These are phyloP conservation scores for Argyresthia albistria DNA, from an alignment of 2,888 invertebrate species.

Conservation along the genomic window DNA sequence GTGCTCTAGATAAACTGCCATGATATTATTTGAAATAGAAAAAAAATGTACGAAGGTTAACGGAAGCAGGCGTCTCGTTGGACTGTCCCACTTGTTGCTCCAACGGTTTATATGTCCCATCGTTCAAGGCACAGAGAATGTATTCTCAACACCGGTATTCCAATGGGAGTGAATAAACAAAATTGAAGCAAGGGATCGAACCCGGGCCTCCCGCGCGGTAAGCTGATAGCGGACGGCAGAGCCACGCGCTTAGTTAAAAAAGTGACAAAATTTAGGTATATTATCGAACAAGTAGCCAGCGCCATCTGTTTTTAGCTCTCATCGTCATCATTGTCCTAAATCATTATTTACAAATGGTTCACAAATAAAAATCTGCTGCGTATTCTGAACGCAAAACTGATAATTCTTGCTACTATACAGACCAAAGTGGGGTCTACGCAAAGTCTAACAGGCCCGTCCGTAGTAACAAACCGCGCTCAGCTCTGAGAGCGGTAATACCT, in stretches of 20 bases:
- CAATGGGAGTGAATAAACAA: conserved; percentile 30
- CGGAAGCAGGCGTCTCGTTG: conserved; percentile 58
- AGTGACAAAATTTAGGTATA: background rate
- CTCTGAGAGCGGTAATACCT: too few species aligned
- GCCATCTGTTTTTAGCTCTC: background rate
- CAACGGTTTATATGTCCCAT: conserved; percentile 55
- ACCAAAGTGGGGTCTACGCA: too few species aligned
- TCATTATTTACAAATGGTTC: too few species aligned
- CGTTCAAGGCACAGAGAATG: conserved; percentile 26
- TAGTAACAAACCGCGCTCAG: too few species aligned
- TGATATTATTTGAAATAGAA: too few species aligned
- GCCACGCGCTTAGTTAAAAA: background rate
- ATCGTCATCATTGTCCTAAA: too few species aligned
- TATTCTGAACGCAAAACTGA: background rate
- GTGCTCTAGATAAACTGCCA: too few species aligned
- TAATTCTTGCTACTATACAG: too few species aligned
- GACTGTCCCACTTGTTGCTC: conserved; percentile 63
- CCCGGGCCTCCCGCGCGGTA: conserved; percentile 8
- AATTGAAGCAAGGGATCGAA: conserved; percentile 16
- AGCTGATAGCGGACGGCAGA: background rate
- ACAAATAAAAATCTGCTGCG: too few species aligned
- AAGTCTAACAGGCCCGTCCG: too few species aligned
- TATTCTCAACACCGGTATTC: conserved; percentile 28
- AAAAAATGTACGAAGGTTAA: conserved; percentile 51
- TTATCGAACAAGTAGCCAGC: background rate